Base-by-base conservation (phyloP, 1,140 invertebrate species). In the Drosophila nebulosa region DNA sequence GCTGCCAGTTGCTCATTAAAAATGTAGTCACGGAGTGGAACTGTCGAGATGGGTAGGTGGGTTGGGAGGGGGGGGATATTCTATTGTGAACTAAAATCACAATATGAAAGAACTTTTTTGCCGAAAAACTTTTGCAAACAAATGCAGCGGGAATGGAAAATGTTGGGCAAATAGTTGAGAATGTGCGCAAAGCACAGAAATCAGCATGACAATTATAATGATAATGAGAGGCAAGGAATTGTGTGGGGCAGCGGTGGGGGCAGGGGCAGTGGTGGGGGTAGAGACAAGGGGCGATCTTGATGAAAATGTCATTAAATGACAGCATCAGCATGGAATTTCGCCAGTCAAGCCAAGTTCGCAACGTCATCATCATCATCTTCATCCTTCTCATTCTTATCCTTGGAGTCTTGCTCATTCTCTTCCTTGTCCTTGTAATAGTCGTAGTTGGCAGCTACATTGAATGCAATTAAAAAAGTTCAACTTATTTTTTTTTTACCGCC, bases 181-280 rank as follows among this genome's bases (percentile, higher is more conserved):
- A 63, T 61, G 58, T 53, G 60, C 32, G 55, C 30, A 42, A 51
- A 64, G 42, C 26, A 60, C 74, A 69, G 50, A 86, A 86, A 88
- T 88, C 74, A 86, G 83, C 83, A 88, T 86, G 83, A 86, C 83
- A 86, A 86, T 86, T 86, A 86, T 88, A 88, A 86, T 86, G 83
- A 88, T 88, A 86, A 86, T 86, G 83, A 88, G 78, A 58, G 50
- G 60, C 66, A 32, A 32, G 30, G 30, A 32, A 32, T 36, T 56
- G 18, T 46, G 7, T 10, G 39, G 14, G 18, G 16, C 18, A 18
- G 2, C 3, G 16, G 9, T 3, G 1, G 39, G 39, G 39, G 6
- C 39, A 18, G 22, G 18, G 62, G 10, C n/a, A 10, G n/a, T n/a
- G n/a, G n/a, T n/a, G 18, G 18, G 39, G 4, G 21, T 9, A 42